Evolutionary conservation across 2,113 vertebrate genomes (phyloP).

Genomic region (Trichechus manatus): DNA sequence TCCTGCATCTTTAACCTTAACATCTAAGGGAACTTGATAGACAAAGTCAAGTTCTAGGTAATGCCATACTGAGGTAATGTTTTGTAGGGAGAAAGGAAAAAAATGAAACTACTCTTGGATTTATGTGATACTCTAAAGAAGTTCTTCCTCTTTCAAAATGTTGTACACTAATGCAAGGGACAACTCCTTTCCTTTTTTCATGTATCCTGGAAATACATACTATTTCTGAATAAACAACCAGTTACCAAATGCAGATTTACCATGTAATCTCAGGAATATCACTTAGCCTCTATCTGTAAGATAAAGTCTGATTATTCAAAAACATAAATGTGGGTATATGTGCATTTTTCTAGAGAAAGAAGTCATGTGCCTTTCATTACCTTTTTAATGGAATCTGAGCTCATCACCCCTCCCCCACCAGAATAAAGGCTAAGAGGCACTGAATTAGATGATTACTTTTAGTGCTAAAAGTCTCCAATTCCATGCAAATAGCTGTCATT

Average conservation of each 20-base stretch:
- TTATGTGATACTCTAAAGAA: background rate
- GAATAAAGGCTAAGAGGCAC: constrained; percentile 1
- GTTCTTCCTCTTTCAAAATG: background rate
- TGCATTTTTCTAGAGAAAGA: constrained; percentile 35
- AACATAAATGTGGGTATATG: background rate
- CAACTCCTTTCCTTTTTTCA: constrained; percentile 27
- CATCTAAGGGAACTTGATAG: constrained; percentile 14
- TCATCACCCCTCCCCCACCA: background rate
- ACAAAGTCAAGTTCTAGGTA: background rate
- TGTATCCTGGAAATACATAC: background rate
- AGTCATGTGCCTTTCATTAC: background rate
- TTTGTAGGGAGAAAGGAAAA: background rate
- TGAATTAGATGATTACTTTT: constrained; percentile 22
- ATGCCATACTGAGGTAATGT: background rate
- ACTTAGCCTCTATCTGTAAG: constrained; percentile 30
- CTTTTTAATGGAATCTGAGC: constrained; percentile 6
- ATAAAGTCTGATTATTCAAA: constrained; percentile 41
- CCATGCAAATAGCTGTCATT: background rate
- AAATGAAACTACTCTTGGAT: background rate
- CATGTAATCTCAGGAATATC: constrained; percentile 22
- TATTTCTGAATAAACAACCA: background rate
- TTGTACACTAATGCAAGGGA: background rate
- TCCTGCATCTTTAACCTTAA: constrained; percentile 21
- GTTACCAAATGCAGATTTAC: background rate
- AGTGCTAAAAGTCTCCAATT: constrained; percentile 44